Evolutionary conservation across 2,888 invertebrate species (phyloP).

Genomic region (Eristalis tenax): DNA sequence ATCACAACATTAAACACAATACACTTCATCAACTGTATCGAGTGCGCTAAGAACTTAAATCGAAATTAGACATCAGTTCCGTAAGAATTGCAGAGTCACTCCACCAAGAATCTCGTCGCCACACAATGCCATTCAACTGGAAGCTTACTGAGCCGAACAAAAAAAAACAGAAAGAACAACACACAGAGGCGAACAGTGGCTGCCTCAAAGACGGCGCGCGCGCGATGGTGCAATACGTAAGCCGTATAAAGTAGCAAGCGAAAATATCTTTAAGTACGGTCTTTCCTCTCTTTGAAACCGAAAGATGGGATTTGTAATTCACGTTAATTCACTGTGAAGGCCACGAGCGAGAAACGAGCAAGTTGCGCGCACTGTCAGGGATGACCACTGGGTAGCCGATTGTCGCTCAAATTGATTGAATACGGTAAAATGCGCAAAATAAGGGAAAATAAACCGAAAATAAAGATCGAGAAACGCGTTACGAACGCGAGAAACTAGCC

Average conservation of each 20-base stretch:
- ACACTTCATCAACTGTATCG: conserved; percentile 69
- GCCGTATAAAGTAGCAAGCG: conserved; percentile 20
- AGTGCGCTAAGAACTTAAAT: conserved; percentile 67
- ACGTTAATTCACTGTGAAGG: conserved; percentile 59
- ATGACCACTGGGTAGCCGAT: conserved; percentile 42
- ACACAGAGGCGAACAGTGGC: conserved; percentile 34
- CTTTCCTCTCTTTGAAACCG: not conserved
- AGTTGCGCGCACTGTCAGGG: not conserved
- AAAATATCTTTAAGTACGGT: conserved; percentile 43
- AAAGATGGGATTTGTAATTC: conserved; percentile 35
- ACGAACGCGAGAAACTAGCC: conserved; percentile 52
- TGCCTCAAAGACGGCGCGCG: conserved; percentile 64
- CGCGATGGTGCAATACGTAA: conserved; percentile 63
- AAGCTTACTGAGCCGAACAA: conserved; percentile 34
- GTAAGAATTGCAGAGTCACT: conserved; percentile 66
- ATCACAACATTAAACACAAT: conserved; percentile 61
- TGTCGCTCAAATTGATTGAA: conserved; percentile 53
- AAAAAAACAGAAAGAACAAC: not conserved
- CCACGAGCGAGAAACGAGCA: conserved; percentile 15
- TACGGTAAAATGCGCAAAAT: conserved; percentile 47
- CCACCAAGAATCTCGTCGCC: conserved; percentile 50
- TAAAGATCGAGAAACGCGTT: conserved; percentile 42
- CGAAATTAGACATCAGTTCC: conserved; percentile 63
- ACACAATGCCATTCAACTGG: conserved; percentile 60
- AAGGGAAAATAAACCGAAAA: conserved; percentile 62